Evolutionary conservation across 1,140 invertebrate genomes (phyloP).

Genomic region (Hycleus phaleratus): DNA sequence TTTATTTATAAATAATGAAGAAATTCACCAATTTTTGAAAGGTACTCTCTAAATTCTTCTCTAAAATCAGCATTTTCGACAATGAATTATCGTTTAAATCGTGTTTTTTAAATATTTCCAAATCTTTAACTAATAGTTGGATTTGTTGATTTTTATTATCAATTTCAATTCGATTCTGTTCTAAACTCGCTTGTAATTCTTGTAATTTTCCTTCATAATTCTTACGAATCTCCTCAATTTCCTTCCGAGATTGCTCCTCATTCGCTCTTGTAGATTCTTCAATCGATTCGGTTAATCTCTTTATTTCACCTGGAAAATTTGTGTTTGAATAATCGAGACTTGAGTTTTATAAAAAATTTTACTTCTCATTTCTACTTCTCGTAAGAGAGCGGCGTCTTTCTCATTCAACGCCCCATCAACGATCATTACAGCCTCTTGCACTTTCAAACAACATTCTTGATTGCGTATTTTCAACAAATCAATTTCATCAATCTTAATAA

Average conservation of each 20-base stretch:
- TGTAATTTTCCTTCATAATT: slow-evolving; percentile 23
- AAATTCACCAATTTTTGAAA: slow-evolving; percentile 35
- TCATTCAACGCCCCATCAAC: slow-evolving; percentile 35
- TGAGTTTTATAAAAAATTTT: background rate
- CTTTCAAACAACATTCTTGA: slow-evolving; percentile 30
- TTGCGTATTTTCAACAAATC: slow-evolving; percentile 24
- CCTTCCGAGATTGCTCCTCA: slow-evolving; percentile 21
- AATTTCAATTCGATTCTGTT: slow-evolving; percentile 23
- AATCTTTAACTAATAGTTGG: slow-evolving; percentile 26
- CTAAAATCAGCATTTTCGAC: slow-evolving; percentile 31
- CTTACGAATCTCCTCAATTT: slow-evolving; percentile 19
- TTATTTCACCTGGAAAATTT: slow-evolving; percentile 21
- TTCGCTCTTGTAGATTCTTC: slow-evolving; percentile 23
- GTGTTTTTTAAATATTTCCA: slow-evolving; percentile 22
- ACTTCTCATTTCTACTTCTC: slow-evolving; percentile 32
- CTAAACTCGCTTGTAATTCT: slow-evolving; percentile 17
- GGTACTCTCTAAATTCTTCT: slow-evolving; percentile 34
- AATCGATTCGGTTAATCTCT: slow-evolving; percentile 17
- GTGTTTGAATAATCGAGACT: background rate
- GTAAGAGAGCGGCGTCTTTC: slow-evolving; percentile 34
- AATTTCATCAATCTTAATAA: slow-evolving; percentile 23
- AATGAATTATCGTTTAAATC: slow-evolving; percentile 23
- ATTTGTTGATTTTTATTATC: slow-evolving; percentile 23
- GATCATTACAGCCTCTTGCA: slow-evolving; percentile 34
- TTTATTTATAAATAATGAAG: background rate